Evolutionary conservation across 2,888 invertebrate species (phyloP).

Genomic region (Prostheceraeus crozeri): DNA sequence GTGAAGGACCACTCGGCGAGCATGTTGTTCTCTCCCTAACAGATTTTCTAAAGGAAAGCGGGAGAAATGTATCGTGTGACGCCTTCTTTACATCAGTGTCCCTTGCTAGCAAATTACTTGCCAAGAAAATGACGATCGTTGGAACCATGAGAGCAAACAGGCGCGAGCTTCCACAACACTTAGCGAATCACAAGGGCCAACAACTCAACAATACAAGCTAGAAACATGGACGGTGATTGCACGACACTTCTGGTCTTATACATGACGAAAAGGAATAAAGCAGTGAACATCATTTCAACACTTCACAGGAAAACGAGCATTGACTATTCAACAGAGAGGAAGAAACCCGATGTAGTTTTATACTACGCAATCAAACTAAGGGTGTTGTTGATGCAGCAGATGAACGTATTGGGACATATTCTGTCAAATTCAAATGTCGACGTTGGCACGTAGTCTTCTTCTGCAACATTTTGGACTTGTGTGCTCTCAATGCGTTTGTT

Average conservation of each 20-base stretch:
- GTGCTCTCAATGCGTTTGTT: slow-evolving; percentile 4
- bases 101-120: slow-evolving; percentile 5
- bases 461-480: not conserved
- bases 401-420: slow-evolving; percentile 6
- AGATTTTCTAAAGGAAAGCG: not conserved
- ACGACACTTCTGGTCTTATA: slow-evolving; percentile 1
- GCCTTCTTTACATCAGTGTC: slow-evolving; percentile 3
- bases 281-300: too few relatives aligned
- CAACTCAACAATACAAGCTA: too few relatives aligned
- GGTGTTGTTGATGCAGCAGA: too few relatives aligned
- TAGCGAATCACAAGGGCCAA: too few relatives aligned
- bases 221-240: too few relatives aligned
- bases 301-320: too few relatives aligned
- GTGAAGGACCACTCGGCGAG: slow-evolving; percentile 13
- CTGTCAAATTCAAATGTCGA: slow-evolving; percentile 7
- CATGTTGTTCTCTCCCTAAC: slow-evolving; percentile 19
- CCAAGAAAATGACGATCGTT: slow-evolving; percentile 1
- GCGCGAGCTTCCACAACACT: slow-evolving; percentile 13
- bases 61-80: slow-evolving; percentile 1
- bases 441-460: slow-evolving; percentile 9
- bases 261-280: not conserved
- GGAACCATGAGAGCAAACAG: slow-evolving; percentile 11
- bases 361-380: slow-evolving; percentile 24
- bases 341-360: too few relatives aligned
- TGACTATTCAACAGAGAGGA: too few relatives aligned